Evolutionary conservation across 2,888 invertebrate genomes (phyloP).

Genomic region (Chesias legatella): DNA sequence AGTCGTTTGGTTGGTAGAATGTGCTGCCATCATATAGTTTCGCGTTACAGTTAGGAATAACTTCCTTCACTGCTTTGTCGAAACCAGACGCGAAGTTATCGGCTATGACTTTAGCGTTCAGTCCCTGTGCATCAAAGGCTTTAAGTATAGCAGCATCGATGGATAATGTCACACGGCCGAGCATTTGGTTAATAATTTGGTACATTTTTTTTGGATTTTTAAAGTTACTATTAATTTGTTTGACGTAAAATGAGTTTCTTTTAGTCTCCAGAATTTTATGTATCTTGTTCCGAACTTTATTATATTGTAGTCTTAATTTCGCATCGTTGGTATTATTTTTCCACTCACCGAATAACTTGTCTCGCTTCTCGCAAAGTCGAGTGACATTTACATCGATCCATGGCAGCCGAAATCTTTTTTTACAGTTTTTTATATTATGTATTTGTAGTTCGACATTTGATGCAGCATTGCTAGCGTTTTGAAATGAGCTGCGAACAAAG

Average conservation of each 20-base stretch:
- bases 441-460: too few relatives aligned
- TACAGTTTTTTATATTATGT: neutral
- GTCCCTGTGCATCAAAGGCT: conserved; percentile 7
- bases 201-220: conserved; percentile 6
- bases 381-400: conserved; percentile 2
- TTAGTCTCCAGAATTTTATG: conserved; percentile 4
- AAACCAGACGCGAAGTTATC: conserved; percentile 4
- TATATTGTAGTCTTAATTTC: conserved; percentile 4
- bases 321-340: conserved; percentile 1
- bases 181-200: conserved; percentile 5
- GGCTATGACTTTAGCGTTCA: neutral
- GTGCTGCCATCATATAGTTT: neutral
- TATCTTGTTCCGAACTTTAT: conserved; percentile 5
- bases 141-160: conserved; percentile 7
- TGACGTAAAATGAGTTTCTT: conserved; percentile 1
- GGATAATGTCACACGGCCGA: conserved; percentile 1
- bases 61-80: conserved; percentile 4
- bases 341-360: neutral
- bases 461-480: neutral
- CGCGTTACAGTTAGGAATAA: conserved; percentile 1
- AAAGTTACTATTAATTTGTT: conserved; percentile 3
- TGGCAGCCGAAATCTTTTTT: too few relatives aligned
- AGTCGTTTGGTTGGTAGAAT: neutral
- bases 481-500: conserved; percentile 3
- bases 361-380: conserved; percentile 3